Evolutionary conservation across 2,888 invertebrate species (phyloP), one percentile per base, ranked within the genome.

Genomic region (Didymodactylos carnosus): DNA sequence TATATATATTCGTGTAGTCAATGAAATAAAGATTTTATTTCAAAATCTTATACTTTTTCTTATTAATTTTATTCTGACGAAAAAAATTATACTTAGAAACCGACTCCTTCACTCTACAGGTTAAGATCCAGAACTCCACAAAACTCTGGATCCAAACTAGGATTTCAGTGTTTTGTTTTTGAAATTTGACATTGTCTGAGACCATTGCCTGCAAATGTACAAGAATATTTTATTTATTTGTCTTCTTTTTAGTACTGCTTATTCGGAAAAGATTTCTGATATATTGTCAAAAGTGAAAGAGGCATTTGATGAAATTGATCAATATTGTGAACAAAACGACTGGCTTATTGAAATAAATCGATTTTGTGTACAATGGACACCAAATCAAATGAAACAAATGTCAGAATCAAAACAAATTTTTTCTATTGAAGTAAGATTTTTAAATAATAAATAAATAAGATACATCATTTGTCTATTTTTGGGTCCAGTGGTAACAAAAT

Each of bases 311-410:
- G 82, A 82, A 75, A 77, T 82, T 3, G 79, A 80, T 27, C 77
- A 78, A 43, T 82, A 80, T 77, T 80, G 80, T 76, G 78, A 80
- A 25, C 78, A 77, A 72, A 80, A 80, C 76, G 76, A 77, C 29
- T 82, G 82, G 82, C 77, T 82, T 19, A 78, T 79, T 73, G 80
- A 81, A 73, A 82, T 82, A 40, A 78, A 80, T 73, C 74, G 76
- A 69, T 82, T 79, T 78, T 81, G 80, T 76, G 76, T 77, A 40
- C 77, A 77, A 39, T 82, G 82, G 82, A 79, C 76, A 25, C 79
- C 79, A 39, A 78, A 79, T 35, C 79, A 80, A 35, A 78, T 79
- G 62, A 62, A 62, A 27, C 76, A 76, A 69, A 79, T 81, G 72
- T 80, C 79, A 76, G 78, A 78, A 74, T 80, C 80, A 6, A 78